Base-by-base conservation (phyloP, 2,888 invertebrate species). In the Rotaria magnacalcarata region DNA sequence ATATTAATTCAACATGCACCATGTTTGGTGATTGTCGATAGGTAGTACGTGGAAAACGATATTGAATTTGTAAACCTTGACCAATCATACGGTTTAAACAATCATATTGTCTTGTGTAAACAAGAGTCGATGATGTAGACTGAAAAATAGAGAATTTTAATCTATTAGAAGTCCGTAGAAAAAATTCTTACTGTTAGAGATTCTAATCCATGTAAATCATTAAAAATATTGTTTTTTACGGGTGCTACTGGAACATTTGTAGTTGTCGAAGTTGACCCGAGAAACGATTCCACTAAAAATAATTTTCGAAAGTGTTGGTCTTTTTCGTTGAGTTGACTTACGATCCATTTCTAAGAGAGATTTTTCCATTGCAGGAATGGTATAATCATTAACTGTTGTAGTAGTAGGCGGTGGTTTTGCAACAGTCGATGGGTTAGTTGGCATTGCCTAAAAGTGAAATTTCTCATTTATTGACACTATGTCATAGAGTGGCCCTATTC, bases 1-100 rank as follows among this genome's bases (percentile, higher is more conserved):
- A 94, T 50, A 92, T 92, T 87, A 97, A 90, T 90, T 96, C 95
- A 21, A 97, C 92, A 41, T 94, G 94, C 87, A 94, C 93, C 95
- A 96, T 95, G 88, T 92, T 92, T 8, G 94, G 93, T 16, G 91
- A 94, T 95, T 85, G 96, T 88, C 84, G 90, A 90, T 75, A 67
- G 27, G 95, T 95, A 67, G 94, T 93, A 88, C 96, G 93, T 0
- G 94, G 93, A 92, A 94, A 96, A 88, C 94, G 90, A 88, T 91
- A 92, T 4, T 89, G 88, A 50, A 92, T 90, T 86, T 90, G 89
- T 56, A 93, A 88, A 92, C 94, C 92, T 86, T 89, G 89, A n/a
- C 90, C 54, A 21, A 3, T 54, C 21, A 54, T 54, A 54, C 54
- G 54, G 21, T 54, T 54, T 54, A 54, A 54, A 54, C 54, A 21